Evolutionary conservation across 1,140 invertebrate genomes (phyloP).

Genomic region (Leptestheria dahalacensis): DNA sequence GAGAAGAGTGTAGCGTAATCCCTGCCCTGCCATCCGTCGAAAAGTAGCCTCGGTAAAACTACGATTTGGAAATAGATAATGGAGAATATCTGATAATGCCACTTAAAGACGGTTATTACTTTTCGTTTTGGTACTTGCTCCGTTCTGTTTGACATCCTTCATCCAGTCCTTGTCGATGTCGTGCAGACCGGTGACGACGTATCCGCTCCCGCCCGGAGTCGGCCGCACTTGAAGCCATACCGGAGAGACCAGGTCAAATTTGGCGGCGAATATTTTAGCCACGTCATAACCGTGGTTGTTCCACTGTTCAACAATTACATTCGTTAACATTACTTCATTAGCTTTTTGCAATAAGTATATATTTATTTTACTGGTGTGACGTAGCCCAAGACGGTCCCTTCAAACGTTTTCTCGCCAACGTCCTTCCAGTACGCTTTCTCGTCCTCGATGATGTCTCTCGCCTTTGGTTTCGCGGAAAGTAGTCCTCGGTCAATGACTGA

Average conservation of each 20-base stretch:
- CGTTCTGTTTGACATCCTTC: slow-evolving; percentile 38
- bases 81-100: background rate
- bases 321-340: slow-evolving; percentile 11
- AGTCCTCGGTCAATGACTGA: slow-evolving; percentile 52
- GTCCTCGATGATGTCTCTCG: slow-evolving; percentile 57
- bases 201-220: slow-evolving; percentile 36
- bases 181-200: slow-evolving; percentile 50
- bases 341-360: slow-evolving; percentile 14
- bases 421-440: too few species aligned
- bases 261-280: slow-evolving; percentile 73
- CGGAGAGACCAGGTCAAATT: slow-evolving; percentile 81
- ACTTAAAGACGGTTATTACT: slow-evolving; percentile 7
- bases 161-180: slow-evolving; percentile 75
- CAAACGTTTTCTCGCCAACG: too few species aligned
- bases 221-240: slow-evolving; percentile 79
- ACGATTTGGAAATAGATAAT: slow-evolving; percentile 20
- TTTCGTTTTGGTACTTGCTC: slow-evolving; percentile 23
- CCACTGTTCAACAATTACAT: slow-evolving; percentile 55
- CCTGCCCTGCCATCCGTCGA: slow-evolving; percentile 62
- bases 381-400: slow-evolving; percentile 62
- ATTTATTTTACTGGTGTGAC: slow-evolving; percentile 64
- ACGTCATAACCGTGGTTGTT: slow-evolving; percentile 87
- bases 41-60: slow-evolving; percentile 57
- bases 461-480: slow-evolving; percentile 42
- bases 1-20: slow-evolving; percentile 48